Base-by-base conservation (phyloP, 2,113 vertebrate genomes). In the Bombycilla garrulus region DNA sequence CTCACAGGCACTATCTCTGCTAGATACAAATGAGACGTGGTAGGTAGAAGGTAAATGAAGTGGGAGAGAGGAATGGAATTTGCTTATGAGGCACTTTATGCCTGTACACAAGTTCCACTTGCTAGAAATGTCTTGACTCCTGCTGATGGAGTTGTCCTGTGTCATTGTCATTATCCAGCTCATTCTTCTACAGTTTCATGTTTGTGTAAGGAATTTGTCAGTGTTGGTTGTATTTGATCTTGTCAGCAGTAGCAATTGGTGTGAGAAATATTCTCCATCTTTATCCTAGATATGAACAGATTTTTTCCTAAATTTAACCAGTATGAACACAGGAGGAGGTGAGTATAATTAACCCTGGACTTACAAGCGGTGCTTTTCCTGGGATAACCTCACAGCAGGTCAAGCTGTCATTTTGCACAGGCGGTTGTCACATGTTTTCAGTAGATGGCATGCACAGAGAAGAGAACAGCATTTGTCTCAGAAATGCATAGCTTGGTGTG, bases 221-320 rank as follows among this genome's bases (percentile, higher is more conserved):
- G 48, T 69, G 15, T 54, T 84, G 71, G 31, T 93, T 91, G 56
- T 86, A 51, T 73, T 53, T 67, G n/a, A 50, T 96, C 50, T 76
- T n/a, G 10, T 65, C 69, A 90, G 67, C 44, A 35, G 51, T 38
- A 86, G 74, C 67, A 66, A 53, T 74, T 76, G 79, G 51, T 33
- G 15, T 60, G 72, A 91, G 78, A 94, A 96, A 60, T 6, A 19
- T 77, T 56, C 76, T 92, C 69, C 36, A 21, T 84, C 80, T 86
- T 95, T 92, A 96, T 84, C 72, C 80, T 76, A 94, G 65, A 88
- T 92, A 86, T 26, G 69, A 96, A 94, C 85, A 93, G 72, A 78
- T 88, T 93, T 94, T 91, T 83, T 67, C 79, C 94, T 96, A 93
- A 95, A 92, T 95, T 93, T 96, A 95, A 94, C 80, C 70, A 81